Base-by-base conservation (phyloP, 1,140 invertebrate genomes). In the Drosophila rhopaloa region DNA sequence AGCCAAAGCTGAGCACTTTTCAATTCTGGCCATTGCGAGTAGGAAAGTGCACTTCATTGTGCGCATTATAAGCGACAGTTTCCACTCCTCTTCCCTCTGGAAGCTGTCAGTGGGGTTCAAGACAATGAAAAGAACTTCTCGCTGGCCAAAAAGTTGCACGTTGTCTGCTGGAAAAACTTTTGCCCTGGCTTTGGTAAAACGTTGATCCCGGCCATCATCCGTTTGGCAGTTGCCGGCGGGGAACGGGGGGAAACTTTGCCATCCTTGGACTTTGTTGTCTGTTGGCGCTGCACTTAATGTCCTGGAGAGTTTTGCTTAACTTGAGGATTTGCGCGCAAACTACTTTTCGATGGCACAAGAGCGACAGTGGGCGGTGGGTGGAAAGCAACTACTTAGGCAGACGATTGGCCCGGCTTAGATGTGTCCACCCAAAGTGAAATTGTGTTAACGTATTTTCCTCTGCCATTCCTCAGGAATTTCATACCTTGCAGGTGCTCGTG, bases 251-350 rank as follows among this genome's bases (percentile, higher is more conserved):
- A 48, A 68, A 71, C 65, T 70, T 71, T 57, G 48, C 59, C 60
- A 68, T 71, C 48, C 53, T 48, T 59, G 70, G 68, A 75, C 80
- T 83, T 83, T 81, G 70, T 85, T 79, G 82, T 88, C 67, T 90
- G 67, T 74, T 82, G 62, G 57, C 76, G 76, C 72, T 90, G 82
- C 79, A 83, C 77, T 88, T 83, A 85, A 90, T 91, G 76, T 89
- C 73, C 80, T 66, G 81, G 53, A 72, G 79, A 81, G 82, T 90
- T 86, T 90, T 81, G 80, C 72, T 71, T 84, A 90, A 90, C 70
- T 91, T 89, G 77, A 83, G 90, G 90, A 91, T 91, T 91, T 91
- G 85, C 76, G 82, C 76, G 89, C 79, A 89, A 91, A 91, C 89
- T 91, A 91, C 84, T 86, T 90, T 88, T 88, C 88, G 80, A 81